Evolutionary conservation across 2,888 invertebrate genomes (phyloP).

Genomic region (Laothoe populi): DNA sequence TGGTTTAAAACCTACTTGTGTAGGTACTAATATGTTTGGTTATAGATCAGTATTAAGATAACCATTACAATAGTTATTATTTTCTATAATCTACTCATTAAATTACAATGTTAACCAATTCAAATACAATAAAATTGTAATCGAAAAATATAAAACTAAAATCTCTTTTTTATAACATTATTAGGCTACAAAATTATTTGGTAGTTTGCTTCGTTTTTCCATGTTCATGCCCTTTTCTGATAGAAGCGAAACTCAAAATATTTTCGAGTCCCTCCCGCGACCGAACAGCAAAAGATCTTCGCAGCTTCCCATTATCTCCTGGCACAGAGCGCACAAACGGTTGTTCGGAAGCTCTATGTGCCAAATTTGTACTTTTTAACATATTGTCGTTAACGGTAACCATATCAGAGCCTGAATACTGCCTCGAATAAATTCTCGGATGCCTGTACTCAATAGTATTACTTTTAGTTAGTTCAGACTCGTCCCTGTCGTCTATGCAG

Average conservation of each 20-base stretch:
- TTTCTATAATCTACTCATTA: slow-evolving; percentile 7
- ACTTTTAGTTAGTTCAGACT: slow-evolving; percentile 44
- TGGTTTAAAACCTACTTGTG: no score
- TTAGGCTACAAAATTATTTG: slow-evolving; percentile 39
- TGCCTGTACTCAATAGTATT: slow-evolving; percentile 65
- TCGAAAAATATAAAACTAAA: slow-evolving; percentile 31
- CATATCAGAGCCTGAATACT: slow-evolving; percentile 60
- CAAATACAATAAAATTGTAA: slow-evolving; percentile 36
- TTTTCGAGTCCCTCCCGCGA: slow-evolving; percentile 78
- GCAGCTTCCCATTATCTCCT: slow-evolving; percentile 68
- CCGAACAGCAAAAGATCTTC: slow-evolving; percentile 76
- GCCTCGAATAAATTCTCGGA: slow-evolving; percentile 50
- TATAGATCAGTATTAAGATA: slow-evolving; percentile 6
- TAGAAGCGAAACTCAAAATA: slow-evolving; percentile 66
- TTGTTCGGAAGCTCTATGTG: slow-evolving; percentile 62
- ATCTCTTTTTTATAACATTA: slow-evolving; percentile 27
- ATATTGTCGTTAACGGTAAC: slow-evolving; percentile 29
- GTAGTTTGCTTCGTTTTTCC: slow-evolving; percentile 60
- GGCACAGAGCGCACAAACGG: slow-evolving; percentile 64
- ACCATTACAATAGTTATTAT: slow-evolving; percentile 6
- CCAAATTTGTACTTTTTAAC: slow-evolving; percentile 42
- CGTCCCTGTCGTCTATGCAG: slow-evolving; percentile 39
- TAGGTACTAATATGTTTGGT: slow-evolving; percentile 2
- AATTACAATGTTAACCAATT: slow-evolving; percentile 35
- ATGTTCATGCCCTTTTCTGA: slow-evolving; percentile 63